Base-by-base conservation (phyloP, 2,113 vertebrate genomes). In the Podarcis cretensis region DNA sequence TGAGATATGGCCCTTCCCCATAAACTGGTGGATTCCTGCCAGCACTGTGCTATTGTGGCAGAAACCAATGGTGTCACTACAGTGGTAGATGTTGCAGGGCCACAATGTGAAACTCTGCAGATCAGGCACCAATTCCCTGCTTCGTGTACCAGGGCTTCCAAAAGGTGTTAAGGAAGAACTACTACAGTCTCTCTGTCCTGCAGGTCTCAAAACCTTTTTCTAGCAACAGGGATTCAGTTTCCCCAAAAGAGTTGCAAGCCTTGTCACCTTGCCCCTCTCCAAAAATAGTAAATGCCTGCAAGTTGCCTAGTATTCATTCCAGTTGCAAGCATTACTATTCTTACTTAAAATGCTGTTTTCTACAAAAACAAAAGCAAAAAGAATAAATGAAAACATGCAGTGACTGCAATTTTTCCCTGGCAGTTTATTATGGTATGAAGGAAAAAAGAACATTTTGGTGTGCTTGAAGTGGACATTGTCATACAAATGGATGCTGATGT, bases 361-460 rank as follows among this genome's bases (percentile, higher is more conserved):
- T 94, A 77, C 80, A 48, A 54, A 75, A 48, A 57, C 27, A 68
- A 83, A 74, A 66, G 14, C 21, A 43, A 43, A 23, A n/a, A 5
- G 21, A 78, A 82, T 79, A 79, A 86, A 59, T 84, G 59, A 96
- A 92, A 95, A 96, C 93, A 94, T 88, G 21, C 94, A 90, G 75
- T 77, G 82, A 88, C 95, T 76, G 85, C 94, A 95, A 83, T 96
- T 97, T 97, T 97, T 86, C 96, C 95, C 88, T 95, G 96, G 95
- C 94, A 97, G 93, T 98, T 98, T 98, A 98, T 98, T 98, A 97
- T 94, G 96, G 96, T 96, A 97, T 93, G 89, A 97, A 97, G 96
- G 94, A 96, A 95, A 90, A 87, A 94, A 94, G 95, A 96, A 95
- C 90, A 90, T 95, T 95, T 96, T 97, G 87, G 81, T 78, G 97